Evolutionary conservation across 2,113 vertebrate species (phyloP).

Genomic region (Albula glossodonta): DNA sequence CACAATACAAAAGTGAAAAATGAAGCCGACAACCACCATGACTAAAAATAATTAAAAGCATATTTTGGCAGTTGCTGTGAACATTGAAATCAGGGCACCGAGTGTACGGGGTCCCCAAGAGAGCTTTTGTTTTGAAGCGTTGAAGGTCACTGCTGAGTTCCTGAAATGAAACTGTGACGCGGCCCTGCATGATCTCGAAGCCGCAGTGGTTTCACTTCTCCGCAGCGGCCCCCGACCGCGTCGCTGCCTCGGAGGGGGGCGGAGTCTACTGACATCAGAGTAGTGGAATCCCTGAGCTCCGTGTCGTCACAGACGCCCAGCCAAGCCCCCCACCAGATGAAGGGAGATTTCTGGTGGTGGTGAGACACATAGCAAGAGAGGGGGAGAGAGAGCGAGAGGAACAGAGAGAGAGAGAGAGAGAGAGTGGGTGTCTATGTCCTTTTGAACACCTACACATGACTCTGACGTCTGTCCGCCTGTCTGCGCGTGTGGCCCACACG

Average conservation of each 20-base stretch:
- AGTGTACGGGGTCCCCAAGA: background rate
- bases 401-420: conserved; percentile 1
- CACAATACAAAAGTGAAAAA: too few species aligned
- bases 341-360: conserved; percentile 1
- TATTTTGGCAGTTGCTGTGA: too few species aligned
- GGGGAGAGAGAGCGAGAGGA: conserved; percentile 9
- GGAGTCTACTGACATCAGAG: conserved; percentile 51
- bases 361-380: conserved; percentile 3
- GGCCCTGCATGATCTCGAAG: conserved; percentile 38
- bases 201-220: conserved; percentile 66
- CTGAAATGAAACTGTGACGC: conserved; percentile 28
- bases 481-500: conserved; percentile 2
- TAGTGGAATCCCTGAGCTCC: conserved; percentile 59
- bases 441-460: conserved; percentile 36
- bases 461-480: conserved; percentile 43
- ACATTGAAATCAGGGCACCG: too few species aligned
- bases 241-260: conserved; percentile 45
- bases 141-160: background rate
- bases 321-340: conserved; percentile 29
- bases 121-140: background rate
- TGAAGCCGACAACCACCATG: too few species aligned
- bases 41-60: too few species aligned
- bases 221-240: conserved; percentile 41
- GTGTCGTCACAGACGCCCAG: conserved; percentile 58
- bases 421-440: conserved; percentile 15